These are phyloP conservation scores for Phylloscopus trochiloides DNA, from an alignment of 2,113 vertebrate species.

Conservation along the genomic window DNA sequence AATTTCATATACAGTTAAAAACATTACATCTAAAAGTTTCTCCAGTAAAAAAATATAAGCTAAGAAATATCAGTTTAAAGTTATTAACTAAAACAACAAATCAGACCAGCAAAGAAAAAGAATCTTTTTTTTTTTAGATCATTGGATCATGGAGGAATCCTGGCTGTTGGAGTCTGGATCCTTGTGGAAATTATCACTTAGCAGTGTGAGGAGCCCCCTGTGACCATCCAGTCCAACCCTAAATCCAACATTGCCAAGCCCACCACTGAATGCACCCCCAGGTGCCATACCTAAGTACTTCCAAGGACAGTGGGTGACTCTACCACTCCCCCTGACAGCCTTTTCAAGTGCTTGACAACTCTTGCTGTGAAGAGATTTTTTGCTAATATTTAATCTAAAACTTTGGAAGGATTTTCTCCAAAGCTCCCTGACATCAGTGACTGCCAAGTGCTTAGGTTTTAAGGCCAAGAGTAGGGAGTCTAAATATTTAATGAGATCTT, in stretches of 20 bases:
- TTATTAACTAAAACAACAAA: background rate
- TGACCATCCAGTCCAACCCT: accelerated
- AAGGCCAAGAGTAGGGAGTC: background rate
- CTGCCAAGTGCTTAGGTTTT: background rate
- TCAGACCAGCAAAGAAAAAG: background rate
- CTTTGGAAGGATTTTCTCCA: background rate
- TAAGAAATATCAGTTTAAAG: background rate
- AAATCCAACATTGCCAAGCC: background rate
- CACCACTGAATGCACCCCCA: background rate
- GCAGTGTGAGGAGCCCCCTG: background rate
- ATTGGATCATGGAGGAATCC: background rate
- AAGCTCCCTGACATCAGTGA: background rate
- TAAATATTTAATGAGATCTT: background rate
- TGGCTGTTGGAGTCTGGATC: background rate
- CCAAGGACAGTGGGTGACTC: background rate
- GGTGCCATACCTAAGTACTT: too few relatives aligned
- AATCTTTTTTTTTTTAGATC: background rate
- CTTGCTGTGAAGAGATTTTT: background rate
- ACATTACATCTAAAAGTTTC: background rate
- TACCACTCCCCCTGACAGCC: background rate
- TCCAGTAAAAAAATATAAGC: background rate
- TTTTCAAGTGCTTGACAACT: background rate
- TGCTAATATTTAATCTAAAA: background rate
- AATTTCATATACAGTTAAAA: background rate
- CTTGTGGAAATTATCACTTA: background rate